Conservation (phyloP, 1,140 invertebrate genomes). For the Drosophila seguyi region DNA sequence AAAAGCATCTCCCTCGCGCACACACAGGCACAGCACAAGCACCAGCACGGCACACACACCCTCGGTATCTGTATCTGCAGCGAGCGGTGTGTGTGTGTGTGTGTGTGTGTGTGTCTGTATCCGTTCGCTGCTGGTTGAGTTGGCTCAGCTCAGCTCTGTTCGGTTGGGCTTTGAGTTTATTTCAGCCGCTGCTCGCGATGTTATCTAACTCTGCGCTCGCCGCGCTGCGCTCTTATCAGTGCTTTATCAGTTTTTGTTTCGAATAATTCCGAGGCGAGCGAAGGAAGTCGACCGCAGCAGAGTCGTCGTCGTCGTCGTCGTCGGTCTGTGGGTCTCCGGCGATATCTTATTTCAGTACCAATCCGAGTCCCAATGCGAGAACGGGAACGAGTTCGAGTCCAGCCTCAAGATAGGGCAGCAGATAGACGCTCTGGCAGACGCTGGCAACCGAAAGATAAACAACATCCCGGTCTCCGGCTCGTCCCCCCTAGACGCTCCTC, state of each 20-base stretch:
- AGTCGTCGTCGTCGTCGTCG: slow-evolving; percentile 6
- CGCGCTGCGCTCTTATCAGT: slow-evolving; percentile 83
- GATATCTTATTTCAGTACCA: slow-evolving; percentile 82
- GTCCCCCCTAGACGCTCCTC: slow-evolving; percentile 2
- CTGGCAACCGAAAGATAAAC: slow-evolving; percentile 80
- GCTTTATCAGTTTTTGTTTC: slow-evolving; percentile 85
- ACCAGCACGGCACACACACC: slow-evolving; percentile 27
- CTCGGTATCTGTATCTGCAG: slow-evolving; percentile 61
- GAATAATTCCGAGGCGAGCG: slow-evolving; percentile 78
- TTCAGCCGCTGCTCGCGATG: slow-evolving; percentile 58
- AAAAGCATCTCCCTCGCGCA: slow-evolving; percentile 78
- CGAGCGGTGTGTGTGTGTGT: slow-evolving; percentile 41
- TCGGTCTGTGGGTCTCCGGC: slow-evolving; percentile 15
- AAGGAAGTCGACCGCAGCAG: slow-evolving; percentile 70
- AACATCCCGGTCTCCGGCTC: slow-evolving; percentile 41
- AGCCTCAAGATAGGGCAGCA: slow-evolving; percentile 44
- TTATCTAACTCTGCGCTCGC: slow-evolving; percentile 84
- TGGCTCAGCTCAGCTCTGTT: slow-evolving; percentile 32
- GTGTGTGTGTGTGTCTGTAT: slow-evolving; percentile 60
- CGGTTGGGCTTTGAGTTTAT: slow-evolving; percentile 25
- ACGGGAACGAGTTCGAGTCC: slow-evolving; percentile 21
- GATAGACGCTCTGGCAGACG: slow-evolving; percentile 59
- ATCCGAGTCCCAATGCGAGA: slow-evolving; percentile 64
- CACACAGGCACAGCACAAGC: slow-evolving; percentile 33
- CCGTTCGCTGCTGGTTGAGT: slow-evolving; percentile 62